These are phyloP conservation scores for Dryobates pubescens DNA, from an alignment of 2,797 vertebrate genomes.

Conservation along the genomic window DNA sequence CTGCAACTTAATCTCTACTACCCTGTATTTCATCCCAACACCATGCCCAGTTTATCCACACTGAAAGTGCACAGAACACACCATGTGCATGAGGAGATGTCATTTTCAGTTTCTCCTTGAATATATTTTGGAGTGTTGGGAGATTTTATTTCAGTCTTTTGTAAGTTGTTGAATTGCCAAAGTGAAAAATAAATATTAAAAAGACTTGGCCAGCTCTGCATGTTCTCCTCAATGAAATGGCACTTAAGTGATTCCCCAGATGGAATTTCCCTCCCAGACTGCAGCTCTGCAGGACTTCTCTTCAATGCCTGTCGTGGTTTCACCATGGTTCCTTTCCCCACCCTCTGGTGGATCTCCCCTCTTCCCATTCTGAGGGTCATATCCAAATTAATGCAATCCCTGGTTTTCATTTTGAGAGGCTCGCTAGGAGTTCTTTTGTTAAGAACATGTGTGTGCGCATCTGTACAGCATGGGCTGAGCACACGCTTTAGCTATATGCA, in stretches of 20 bases:
- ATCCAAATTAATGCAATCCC: neutral
- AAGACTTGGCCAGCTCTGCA: neutral
- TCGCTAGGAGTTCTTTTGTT: neutral
- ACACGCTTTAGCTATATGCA: neutral
- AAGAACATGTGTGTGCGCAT: neutral
- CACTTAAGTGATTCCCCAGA: conserved; percentile 31
- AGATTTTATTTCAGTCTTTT: neutral
- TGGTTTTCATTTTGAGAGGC: neutral
- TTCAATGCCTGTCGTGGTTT: neutral
- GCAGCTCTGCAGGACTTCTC: neutral
- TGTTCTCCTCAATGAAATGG: neutral
- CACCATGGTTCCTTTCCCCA: neutral
- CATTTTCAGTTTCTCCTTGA: conserved; percentile 7
- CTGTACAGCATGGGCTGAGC: neutral
- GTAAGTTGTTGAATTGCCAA: conserved; percentile 20
- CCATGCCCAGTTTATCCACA: neutral
- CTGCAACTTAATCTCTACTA: neutral
- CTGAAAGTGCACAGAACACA: neutral
- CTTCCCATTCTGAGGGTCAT: neutral
- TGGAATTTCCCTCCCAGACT: neutral
- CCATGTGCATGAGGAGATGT: neutral
- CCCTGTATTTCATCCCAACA: neutral
- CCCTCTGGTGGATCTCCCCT: neutral
- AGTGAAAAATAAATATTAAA: conserved; percentile 5
- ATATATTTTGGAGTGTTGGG: neutral